Evolutionary conservation across 2,888 invertebrate genomes (phyloP), one percentile per base, ranked within the genome.

Genomic region (Odontothrips loti): DNA sequence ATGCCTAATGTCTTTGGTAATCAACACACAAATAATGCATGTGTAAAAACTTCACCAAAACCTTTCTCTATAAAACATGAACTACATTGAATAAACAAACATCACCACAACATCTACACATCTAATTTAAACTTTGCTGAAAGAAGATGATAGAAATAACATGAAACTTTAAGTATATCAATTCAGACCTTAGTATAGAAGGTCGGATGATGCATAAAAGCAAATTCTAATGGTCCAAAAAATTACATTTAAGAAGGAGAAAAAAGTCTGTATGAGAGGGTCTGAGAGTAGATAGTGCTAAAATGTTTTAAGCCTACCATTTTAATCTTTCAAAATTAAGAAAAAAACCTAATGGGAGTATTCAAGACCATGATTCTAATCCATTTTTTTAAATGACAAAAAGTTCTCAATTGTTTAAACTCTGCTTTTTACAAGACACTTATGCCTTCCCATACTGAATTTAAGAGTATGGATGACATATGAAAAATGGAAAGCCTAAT

Each of bases 181-280:
- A 75, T 27, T 75, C 68, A 75, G 68, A 75, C 68, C 68, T 27
- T 75, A 75, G 27, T 23, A 75, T 23, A 75, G 12, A 75, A 75
- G 23, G 27, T 10, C 27, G 27, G 27, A 23, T 75, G 23, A 75
- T 23, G 68, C 68, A 27, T 75, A 75, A n/a, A 75, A 75, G 68
- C 68, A 75, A 75, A 75, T 75, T 12, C 23, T 75, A 75, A 75
- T 75, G 68, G 68, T 75, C 68, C 68, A 75, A 75, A 68, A 75
- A 27, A 9, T 75, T 75, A 75, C 68, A 75, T 75, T 11, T 23
- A 75, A 27, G 68, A 27, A 58, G 17, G 27, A 12, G 68, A 23
- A 75, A 75, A 27, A 75, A 23, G 11, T 58, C 15, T 75, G 68
- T 75, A 17, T 12, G 34, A 43, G 34, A 43, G 34, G 34, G 34